Evolutionary conservation across 2,113 vertebrate species (phyloP).

Genomic region (Cyphomyrus plagiostoma): DNA sequence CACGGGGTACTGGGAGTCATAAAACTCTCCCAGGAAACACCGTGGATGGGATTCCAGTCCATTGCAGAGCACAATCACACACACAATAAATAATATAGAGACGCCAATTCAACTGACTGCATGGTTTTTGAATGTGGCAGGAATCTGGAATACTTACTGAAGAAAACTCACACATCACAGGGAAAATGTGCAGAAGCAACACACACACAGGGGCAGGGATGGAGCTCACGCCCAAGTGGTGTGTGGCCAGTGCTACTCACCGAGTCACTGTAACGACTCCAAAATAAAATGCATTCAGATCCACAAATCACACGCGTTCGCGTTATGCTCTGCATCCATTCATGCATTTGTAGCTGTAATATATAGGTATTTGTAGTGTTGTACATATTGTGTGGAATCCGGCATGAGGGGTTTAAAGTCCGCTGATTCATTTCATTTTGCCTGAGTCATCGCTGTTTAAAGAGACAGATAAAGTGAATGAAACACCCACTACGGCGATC

Average conservation of each 20-base stretch:
- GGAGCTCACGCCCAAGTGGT: neutral
- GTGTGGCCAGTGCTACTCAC: neutral
- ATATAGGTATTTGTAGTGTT: neutral
- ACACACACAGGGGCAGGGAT: neutral
- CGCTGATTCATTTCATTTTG: conserved; percentile 3
- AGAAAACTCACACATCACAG: neutral
- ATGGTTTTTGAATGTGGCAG: neutral
- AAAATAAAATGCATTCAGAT: neutral
- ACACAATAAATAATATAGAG: neutral
- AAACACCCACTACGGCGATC: neutral
- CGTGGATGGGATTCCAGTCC: neutral
- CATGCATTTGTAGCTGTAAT: neutral
- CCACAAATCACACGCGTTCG: neutral
- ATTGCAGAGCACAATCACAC: neutral
- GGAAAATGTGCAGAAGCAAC: neutral
- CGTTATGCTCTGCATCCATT: neutral
- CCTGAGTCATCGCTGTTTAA: conserved; percentile 11
- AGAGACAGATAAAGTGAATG: conserved; percentile 15
- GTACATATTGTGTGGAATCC: conserved; percentile 8
- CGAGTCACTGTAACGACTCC: neutral
- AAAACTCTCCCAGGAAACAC: neutral
- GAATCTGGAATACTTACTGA: neutral
- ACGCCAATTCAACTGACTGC: neutral
- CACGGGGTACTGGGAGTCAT: neutral
- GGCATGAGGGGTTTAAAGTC: neutral